Conservation (phyloP, 1,140 invertebrate species). For the Coptotermes formosanus region DNA sequence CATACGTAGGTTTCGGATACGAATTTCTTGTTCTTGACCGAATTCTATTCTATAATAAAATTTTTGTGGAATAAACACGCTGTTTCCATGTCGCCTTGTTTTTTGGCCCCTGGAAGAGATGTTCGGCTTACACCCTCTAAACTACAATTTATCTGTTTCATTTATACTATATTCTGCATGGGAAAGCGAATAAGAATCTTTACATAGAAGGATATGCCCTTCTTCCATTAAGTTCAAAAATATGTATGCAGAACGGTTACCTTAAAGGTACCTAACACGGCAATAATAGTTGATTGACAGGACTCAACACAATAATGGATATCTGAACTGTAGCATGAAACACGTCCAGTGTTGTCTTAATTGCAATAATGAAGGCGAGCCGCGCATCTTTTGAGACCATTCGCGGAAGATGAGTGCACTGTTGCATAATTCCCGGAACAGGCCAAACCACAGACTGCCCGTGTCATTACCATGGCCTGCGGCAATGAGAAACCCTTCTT, state of each 20-base stretch:
- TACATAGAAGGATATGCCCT: not conserved
- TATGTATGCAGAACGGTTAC: not conserved
- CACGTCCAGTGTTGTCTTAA: not conserved
- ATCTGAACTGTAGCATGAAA: not conserved
- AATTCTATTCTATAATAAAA: too few relatives aligned
- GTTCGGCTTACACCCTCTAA: too few relatives aligned
- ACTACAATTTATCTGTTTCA: too few relatives aligned
- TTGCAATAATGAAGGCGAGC: not conserved
- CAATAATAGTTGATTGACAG: not conserved
- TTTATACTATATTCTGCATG: too few relatives aligned
- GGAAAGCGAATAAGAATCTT: too few relatives aligned
- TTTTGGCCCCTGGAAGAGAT: too few relatives aligned
- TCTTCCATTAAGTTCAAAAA: not conserved
- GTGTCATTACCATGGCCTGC: not conserved
- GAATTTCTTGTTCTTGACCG: too few relatives aligned
- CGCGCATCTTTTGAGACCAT: not conserved
- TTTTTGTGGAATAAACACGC: too few relatives aligned
- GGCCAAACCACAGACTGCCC: not conserved
- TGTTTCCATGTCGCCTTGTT: too few relatives aligned
- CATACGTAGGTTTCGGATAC: too few relatives aligned
- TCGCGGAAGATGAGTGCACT: not conserved
- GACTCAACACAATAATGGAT: not conserved
- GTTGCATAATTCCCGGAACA: slow-evolving; percentile 4
- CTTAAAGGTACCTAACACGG: not conserved
- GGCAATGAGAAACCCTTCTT: not conserved